Percentiles rank a stretch among this genome's conserved stretches.
Conservation (phyloP, 1,140 invertebrate genomes). For the Trichomalopsis sarcophagae region DNA sequence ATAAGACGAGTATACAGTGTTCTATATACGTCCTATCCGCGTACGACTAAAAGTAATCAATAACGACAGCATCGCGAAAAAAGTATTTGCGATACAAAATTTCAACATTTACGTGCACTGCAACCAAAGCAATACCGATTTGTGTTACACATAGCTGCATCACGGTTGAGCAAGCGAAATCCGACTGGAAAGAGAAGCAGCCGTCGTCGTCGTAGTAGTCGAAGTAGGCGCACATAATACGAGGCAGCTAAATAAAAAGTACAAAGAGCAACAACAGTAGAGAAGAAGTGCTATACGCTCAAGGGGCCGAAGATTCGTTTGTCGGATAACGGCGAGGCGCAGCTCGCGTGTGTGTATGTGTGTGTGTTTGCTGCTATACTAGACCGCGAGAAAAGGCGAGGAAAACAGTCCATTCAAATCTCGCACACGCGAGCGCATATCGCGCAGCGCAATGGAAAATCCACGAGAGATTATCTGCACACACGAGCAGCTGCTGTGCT, state of each 20-base stretch:
- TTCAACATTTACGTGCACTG: too few species aligned
- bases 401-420: slow-evolving; percentile 11
- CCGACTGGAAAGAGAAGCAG: too few species aligned
- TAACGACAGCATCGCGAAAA: not conserved
- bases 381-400: not conserved
- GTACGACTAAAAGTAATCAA: not conserved
- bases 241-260: not conserved
- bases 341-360: not conserved
- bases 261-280: not conserved
- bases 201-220: not conserved
- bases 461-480: not conserved
- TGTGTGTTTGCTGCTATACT: too few species aligned
- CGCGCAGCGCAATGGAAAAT: not conserved
- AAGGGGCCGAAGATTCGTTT: not conserved
- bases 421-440: not conserved
- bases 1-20: not conserved
- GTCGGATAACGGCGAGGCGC: not conserved
- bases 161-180: not conserved
- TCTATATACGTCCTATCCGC: not conserved
- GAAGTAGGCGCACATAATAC: not conserved
- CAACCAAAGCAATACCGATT: too few species aligned
- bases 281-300: not conserved
- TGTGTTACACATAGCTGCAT: not conserved
- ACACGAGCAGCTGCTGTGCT: not conserved
- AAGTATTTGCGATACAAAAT: not conserved